Evolutionary conservation across 2,888 invertebrate species (phyloP).

Genomic region (Palloptera scutellata): DNA sequence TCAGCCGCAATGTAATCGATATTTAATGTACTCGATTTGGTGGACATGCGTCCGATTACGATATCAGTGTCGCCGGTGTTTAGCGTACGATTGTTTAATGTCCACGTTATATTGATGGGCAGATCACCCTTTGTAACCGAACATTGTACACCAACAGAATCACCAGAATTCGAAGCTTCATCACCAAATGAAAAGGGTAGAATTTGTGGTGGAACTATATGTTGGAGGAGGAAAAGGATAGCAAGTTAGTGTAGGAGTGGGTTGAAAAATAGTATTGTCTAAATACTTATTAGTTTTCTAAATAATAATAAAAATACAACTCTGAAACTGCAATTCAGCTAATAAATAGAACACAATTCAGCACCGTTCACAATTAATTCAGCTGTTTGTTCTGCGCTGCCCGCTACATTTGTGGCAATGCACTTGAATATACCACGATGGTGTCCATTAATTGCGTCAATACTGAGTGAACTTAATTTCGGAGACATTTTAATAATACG

Average conservation of each 20-base stretch:
- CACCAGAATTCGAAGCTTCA: slow-evolving; percentile 76
- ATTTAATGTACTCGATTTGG: slow-evolving; percentile 68
- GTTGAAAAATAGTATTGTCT: slow-evolving; percentile 3
- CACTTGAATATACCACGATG: slow-evolving; percentile 82
- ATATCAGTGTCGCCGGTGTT: slow-evolving; percentile 60
- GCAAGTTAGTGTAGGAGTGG: neutral
- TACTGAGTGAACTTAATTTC: slow-evolving; percentile 74
- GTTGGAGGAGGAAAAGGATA: slow-evolving; percentile 3
- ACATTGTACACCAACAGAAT: slow-evolving; percentile 72
- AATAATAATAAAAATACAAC: too few relatives aligned
- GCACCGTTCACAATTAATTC: slow-evolving; percentile 76
- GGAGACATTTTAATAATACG: slow-evolving; percentile 70
- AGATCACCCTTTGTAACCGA: slow-evolving; percentile 71
- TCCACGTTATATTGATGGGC: slow-evolving; percentile 74
- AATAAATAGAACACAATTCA: slow-evolving; percentile 11
- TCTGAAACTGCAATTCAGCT: slow-evolving; percentile 13
- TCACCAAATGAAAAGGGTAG: slow-evolving; percentile 78
- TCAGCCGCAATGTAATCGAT: slow-evolving; percentile 70
- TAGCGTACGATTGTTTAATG: slow-evolving; percentile 64
- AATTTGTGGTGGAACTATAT: slow-evolving; percentile 70
- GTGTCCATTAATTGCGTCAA: slow-evolving; percentile 76
- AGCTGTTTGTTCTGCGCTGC: slow-evolving; percentile 72
- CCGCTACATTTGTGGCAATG: slow-evolving; percentile 74
- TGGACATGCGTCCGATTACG: slow-evolving; percentile 60
- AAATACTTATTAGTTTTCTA: slow-evolving; percentile 21